These are phyloP conservation scores for Nycticorax nycticorax DNA, from an alignment of 2,113 vertebrate species.

Conservation along the genomic window DNA sequence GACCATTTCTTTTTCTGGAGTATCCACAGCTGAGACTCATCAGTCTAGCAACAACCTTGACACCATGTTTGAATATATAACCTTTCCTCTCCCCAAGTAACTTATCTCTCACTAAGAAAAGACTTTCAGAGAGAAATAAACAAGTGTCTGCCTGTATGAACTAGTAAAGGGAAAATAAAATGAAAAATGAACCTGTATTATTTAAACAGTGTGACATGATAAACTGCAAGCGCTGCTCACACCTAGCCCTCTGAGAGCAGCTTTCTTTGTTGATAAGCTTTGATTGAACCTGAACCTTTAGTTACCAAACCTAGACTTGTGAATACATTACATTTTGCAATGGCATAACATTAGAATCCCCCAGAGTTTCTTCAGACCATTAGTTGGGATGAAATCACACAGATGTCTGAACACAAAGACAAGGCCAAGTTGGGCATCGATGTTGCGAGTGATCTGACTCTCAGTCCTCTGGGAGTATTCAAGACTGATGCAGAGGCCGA, in stretches of 20 bases:
- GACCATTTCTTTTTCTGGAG: not conserved
- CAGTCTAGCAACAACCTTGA: slow-evolving; percentile 33
- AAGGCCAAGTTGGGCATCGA: not conserved
- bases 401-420: not conserved
- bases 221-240: slow-evolving; percentile 1
- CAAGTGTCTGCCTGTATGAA: slow-evolving; percentile 27
- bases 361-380: not conserved
- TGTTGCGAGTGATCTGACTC: not conserved
- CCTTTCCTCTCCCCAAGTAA: slow-evolving; percentile 11
- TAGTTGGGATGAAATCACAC: not conserved
- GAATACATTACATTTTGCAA: not conserved
- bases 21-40: not conserved
- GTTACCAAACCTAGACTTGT: not conserved
- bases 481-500: not conserved
- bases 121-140: slow-evolving; percentile 32
- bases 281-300: not conserved
- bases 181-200: slow-evolving; percentile 30
- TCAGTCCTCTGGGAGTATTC: not conserved
- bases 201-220: slow-evolving; percentile 47
- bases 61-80: slow-evolving; percentile 13
- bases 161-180: slow-evolving; percentile 34
- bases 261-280: slow-evolving; percentile 19
- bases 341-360: not conserved
- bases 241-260: slow-evolving; percentile 1
- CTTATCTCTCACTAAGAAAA: slow-evolving; percentile 16